These are phyloP conservation scores for Zaprionus ornatus DNA, from an alignment of 1,140 invertebrate genomes.

Conservation along the genomic window DNA sequence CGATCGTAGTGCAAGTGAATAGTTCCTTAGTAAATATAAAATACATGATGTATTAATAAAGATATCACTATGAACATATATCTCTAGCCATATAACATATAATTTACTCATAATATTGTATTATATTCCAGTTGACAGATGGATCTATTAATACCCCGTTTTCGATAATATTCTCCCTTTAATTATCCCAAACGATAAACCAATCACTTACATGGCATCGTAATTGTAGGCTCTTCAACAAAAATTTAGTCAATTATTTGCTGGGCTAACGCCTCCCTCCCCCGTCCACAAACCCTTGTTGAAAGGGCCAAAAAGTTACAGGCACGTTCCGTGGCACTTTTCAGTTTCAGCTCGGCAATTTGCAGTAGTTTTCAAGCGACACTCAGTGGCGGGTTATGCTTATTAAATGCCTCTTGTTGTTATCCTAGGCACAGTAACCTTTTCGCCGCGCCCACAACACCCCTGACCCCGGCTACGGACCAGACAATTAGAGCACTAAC, in stretches of 20 bases:
- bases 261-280: constrained; percentile 17
- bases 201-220: not conserved
- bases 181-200: constrained; percentile 9
- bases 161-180: not conserved
- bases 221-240: constrained; percentile 40
- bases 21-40: not conserved
- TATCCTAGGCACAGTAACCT: constrained; percentile 74
- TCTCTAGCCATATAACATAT: not conserved
- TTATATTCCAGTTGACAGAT: not conserved
- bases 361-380: not conserved
- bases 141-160: not conserved
- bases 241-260: constrained; percentile 15
- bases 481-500: constrained; percentile 79
- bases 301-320: constrained; percentile 5
- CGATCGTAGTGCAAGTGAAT: too few relatives aligned
- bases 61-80: not conserved
- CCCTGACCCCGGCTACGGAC: constrained; percentile 12
- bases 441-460: constrained; percentile 27
- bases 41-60: not conserved
- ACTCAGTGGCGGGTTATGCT: constrained; percentile 42
- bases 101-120: not conserved
- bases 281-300: not conserved
- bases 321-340: constrained; percentile 45
- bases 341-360: constrained; percentile 27
- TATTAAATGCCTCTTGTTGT: constrained; percentile 79